phyloP scores from a whole-genome alignment of 2,113 vertebrate genomes.

The Pedetes capensis region DNA sequence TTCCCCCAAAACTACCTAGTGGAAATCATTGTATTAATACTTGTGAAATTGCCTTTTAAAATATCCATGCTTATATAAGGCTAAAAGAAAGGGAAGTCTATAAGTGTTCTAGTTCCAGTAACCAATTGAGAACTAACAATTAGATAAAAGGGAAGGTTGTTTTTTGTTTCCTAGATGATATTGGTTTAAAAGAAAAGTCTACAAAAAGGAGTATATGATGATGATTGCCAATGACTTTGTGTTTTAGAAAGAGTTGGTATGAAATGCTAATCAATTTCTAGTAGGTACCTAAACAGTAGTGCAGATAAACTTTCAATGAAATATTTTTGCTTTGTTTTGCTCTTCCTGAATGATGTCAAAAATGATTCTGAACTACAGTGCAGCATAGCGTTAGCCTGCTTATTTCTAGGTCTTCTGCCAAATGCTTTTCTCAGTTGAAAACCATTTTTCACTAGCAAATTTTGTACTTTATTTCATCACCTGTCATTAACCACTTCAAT shows the following conservation, averaged over 20 bases:
- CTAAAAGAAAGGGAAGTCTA: conserved; percentile 38
- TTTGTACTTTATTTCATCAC: conserved; percentile 74
- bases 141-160: conserved; percentile 15
- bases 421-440: conserved; percentile 68
- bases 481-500: conserved; percentile 69
- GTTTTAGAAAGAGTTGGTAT: conserved; percentile 39
- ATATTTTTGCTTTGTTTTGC: conserved; percentile 52
- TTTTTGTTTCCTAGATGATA: not conserved
- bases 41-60: conserved; percentile 18
- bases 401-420: conserved; percentile 68
- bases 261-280: conserved; percentile 54
- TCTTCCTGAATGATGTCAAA: conserved; percentile 57
- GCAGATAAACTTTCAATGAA: conserved; percentile 51
- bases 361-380: conserved; percentile 69
- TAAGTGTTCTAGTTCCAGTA: conserved; percentile 41
- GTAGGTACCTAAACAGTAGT: conserved; percentile 46
- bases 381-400: conserved; percentile 57
- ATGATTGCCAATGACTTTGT: conserved; percentile 53
- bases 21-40: not conserved
- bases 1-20: not conserved
- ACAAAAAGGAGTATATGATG: conserved; percentile 4
- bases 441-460: conserved; percentile 67
- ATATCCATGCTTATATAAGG: not conserved
- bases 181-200: conserved; percentile 27
- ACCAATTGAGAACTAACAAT: conserved; percentile 43